These are phyloP conservation scores for Steatocranus sp. DNA, from an alignment of 2,797 vertebrate genomes.

Conservation along the genomic window DNA sequence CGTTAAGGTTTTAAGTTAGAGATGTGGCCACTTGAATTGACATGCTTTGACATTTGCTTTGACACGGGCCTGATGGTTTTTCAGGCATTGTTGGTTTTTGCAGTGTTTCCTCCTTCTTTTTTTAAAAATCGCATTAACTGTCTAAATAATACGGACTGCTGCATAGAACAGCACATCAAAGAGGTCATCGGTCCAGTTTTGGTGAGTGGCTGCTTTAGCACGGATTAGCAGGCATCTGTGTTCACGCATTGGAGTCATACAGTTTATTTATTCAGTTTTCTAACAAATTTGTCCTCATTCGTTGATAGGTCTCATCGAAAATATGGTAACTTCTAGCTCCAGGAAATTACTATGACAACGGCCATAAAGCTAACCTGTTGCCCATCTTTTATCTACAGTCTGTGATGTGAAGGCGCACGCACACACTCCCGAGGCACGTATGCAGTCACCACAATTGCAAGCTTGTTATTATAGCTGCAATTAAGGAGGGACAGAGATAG, in stretches of 20 bases:
- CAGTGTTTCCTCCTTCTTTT: not conserved
- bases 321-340: not conserved
- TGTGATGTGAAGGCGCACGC: not conserved
- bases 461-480: slow-evolving; percentile 3
- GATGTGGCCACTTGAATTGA: not conserved
- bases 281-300: not conserved
- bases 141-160: not conserved
- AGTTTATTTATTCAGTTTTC: not conserved
- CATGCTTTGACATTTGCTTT: not conserved
- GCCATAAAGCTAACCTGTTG: not conserved
- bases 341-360: not conserved
- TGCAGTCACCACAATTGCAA: not conserved
- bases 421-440: not conserved
- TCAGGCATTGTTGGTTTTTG: not conserved
- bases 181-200: not conserved
- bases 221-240: not conserved
- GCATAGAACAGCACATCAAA: not conserved
- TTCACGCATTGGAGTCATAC: not conserved
- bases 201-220: not conserved
- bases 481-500: slow-evolving; percentile 24
- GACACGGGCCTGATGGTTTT: not conserved
- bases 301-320: not conserved
- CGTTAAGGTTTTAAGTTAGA: not conserved
- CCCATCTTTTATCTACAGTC: not conserved
- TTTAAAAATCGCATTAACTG: accelerated